Percentiles rank a stretch among this genome's conserved stretches.
phyloP scores from a whole-genome alignment of 2,797 vertebrate genomes.

The Takifugu ocellatus region DNA sequence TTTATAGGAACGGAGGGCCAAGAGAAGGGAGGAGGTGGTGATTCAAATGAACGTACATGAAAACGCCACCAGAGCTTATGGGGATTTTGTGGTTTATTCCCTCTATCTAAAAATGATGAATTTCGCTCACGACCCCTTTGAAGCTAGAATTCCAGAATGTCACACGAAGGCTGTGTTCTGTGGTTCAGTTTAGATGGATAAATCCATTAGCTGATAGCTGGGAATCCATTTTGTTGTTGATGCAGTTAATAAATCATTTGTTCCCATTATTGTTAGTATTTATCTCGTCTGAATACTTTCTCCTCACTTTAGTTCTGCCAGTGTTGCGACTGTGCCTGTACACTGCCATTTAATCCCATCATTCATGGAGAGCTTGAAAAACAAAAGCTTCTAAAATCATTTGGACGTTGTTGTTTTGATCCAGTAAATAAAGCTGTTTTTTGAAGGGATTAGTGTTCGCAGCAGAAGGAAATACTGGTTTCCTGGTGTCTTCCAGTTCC shows the following conservation, averaged over 20 bases:
- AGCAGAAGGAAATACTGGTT: not conserved
- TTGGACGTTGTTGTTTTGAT: too few species aligned
- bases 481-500: not conserved
- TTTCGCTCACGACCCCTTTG: not conserved
- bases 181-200: not conserved
- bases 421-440: too few species aligned
- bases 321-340: not conserved
- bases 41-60: too few species aligned
- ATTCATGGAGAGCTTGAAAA: not conserved
- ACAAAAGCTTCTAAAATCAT: not conserved
- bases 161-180: too few species aligned
- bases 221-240: not conserved
- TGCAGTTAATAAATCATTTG: constrained; percentile 10
- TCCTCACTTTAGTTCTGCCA: not conserved
- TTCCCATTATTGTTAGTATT: not conserved
- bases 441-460: not conserved
- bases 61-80: too few species aligned
- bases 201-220: constrained; percentile 15
- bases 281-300: too few species aligned
- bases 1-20: too few species aligned
- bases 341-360: not conserved
- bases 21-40: too few species aligned
- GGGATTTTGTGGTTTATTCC: too few species aligned
- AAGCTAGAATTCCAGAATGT: not conserved
- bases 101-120: too few species aligned